Conservation (phyloP, 2,113 vertebrate genomes). For the Macquaria ambigua region DNA sequence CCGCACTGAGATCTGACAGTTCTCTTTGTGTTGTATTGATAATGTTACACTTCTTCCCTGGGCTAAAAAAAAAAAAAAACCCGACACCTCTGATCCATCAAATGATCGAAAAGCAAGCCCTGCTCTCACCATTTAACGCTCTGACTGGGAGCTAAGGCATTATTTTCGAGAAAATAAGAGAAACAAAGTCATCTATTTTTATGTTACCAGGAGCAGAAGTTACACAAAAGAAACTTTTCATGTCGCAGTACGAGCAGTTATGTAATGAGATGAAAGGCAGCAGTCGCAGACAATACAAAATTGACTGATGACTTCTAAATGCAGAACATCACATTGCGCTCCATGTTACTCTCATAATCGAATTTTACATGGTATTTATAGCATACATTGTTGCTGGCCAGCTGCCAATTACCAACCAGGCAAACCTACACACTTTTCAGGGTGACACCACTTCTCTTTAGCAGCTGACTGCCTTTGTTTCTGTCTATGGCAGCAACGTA, state of each 20-base stretch:
- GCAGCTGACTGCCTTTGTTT: slow-evolving; percentile 16
- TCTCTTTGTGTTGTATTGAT: slow-evolving; percentile 39
- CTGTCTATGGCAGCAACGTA: slow-evolving; percentile 18
- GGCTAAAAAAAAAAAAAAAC: slow-evolving; percentile 6
- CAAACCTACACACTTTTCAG: slow-evolving; percentile 12
- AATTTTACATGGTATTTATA: slow-evolving; percentile 21
- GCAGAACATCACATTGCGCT: slow-evolving; percentile 34
- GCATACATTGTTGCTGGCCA: slow-evolving; percentile 9
- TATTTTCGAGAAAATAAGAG: slow-evolving; percentile 34
- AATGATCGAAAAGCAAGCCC: slow-evolving; percentile 37
- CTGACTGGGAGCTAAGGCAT: slow-evolving; percentile 42
- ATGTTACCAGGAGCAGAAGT: slow-evolving; percentile 13
- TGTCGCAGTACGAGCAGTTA: slow-evolving; percentile 13
- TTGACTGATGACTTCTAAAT: slow-evolving; percentile 38
- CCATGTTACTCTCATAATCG: slow-evolving; percentile 8
- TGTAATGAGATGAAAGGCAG: slow-evolving; percentile 41
- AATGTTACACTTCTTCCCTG: slow-evolving; percentile 22
- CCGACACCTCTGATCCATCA: slow-evolving; percentile 36
- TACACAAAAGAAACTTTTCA: slow-evolving; percentile 32
- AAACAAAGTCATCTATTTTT: slow-evolving; percentile 49
- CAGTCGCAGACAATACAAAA: slow-evolving; percentile 22
- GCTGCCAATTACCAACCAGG: slow-evolving; percentile 10
- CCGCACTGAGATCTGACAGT: slow-evolving; percentile 25
- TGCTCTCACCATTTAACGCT: slow-evolving; percentile 24
- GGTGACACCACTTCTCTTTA: not conserved